Evolutionary conservation across 2,888 invertebrate genomes (phyloP).

Genomic region (Chaitophorus viminalis): DNA sequence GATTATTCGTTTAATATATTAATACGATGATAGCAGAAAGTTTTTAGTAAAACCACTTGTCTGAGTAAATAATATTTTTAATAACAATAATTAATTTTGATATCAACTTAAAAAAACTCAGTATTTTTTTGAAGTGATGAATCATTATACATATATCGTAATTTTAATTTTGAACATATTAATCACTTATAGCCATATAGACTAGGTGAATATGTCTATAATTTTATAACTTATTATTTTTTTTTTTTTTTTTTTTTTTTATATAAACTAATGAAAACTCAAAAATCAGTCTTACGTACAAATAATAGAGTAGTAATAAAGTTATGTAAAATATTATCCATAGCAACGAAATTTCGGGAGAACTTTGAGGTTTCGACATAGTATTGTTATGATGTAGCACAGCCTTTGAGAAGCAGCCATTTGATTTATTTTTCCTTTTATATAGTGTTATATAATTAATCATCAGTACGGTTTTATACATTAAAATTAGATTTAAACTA

Average conservation of each 20-base stretch:
- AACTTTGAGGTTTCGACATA: slow-evolving; percentile 16
- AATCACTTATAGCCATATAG: not conserved
- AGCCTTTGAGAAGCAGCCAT: slow-evolving; percentile 49
- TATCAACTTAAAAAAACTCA: not conserved
- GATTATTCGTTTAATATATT: not conserved
- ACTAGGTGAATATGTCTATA: not conserved
- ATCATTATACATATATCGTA: not conserved
- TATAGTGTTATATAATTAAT: not conserved
- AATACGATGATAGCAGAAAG: not conserved
- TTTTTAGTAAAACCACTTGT: not conserved
- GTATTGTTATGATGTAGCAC: slow-evolving; percentile 23
- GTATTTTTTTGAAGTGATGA: slow-evolving; percentile 7
- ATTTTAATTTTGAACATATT: not conserved
- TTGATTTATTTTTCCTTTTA: slow-evolving; percentile 12
- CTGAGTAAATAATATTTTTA: not conserved
- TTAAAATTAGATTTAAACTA: slow-evolving; percentile 54
- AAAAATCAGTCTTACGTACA: slow-evolving; percentile 57
- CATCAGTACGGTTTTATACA: slow-evolving; percentile 39
- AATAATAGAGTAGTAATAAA: slow-evolving; percentile 22
- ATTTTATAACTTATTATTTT: too few species aligned
- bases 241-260: not conserved
- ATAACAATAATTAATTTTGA: not conserved
- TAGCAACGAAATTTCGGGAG: not conserved
- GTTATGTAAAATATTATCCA: slow-evolving; percentile 1
- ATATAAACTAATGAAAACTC: slow-evolving; percentile 19